A percentile compares a stretch with the other conserved stretches of the same genome.
phyloP scores from a whole-genome alignment of 2,113 vertebrate species.

The Synodontis membranacea region DNA sequence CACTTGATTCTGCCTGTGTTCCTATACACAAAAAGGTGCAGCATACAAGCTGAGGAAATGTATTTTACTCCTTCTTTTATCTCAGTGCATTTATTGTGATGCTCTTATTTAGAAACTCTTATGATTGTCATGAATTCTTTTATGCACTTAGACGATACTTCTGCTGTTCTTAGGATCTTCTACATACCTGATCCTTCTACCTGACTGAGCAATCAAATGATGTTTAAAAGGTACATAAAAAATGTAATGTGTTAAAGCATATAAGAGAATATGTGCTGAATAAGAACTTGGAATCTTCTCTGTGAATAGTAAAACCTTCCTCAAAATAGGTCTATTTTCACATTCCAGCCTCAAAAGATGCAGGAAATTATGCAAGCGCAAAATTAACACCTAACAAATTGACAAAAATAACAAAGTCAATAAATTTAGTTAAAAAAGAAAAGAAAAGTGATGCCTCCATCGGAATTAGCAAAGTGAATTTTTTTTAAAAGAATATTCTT shows the following conservation, averaged over 20 bases:
- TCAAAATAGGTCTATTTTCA: neutral
- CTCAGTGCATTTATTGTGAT: constrained; percentile 26
- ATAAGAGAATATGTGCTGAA: neutral
- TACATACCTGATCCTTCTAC: constrained; percentile 13
- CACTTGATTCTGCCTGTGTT: constrained; percentile 1
- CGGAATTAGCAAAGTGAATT: no score
- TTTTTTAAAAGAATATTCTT: no score
- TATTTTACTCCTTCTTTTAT: constrained; percentile 27
- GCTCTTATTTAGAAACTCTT: constrained; percentile 38
- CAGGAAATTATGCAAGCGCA: neutral
- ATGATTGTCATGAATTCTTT: constrained; percentile 30
- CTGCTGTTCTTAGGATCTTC: constrained; percentile 18
- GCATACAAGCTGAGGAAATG: constrained; percentile 25
- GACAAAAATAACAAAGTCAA: neutral
- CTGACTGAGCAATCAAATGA: constrained; percentile 8
- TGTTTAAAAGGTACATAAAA: neutral
- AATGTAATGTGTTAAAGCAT: neutral
- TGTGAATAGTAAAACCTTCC: neutral
- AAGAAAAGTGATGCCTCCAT: no score
- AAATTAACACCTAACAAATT: neutral
- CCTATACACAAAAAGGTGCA: constrained; percentile 8
- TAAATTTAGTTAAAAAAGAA: no score
- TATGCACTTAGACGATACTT: constrained; percentile 4
- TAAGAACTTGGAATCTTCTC: neutral
- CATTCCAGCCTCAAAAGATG: neutral